Evolutionary conservation across 2,888 invertebrate genomes (phyloP).

Genomic region (Ennomos erosarius): DNA sequence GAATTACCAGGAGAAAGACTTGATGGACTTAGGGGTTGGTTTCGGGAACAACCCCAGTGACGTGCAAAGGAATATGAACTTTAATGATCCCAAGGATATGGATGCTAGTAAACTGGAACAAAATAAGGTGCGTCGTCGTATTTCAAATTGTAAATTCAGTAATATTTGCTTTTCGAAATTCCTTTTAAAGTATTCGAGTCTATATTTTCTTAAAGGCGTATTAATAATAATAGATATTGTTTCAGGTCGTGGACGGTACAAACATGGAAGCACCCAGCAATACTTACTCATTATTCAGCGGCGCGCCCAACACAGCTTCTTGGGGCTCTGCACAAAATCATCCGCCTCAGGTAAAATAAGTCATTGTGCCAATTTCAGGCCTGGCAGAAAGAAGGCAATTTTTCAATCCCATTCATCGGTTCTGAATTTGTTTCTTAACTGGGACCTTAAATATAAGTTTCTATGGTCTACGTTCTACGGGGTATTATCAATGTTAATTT

Average conservation of each 20-base stretch:
- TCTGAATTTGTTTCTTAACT: too few relatives aligned
- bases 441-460: too few relatives aligned
- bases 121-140: constrained; percentile 53
- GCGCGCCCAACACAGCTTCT: constrained; percentile 65
- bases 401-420: too few relatives aligned
- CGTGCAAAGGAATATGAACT: constrained; percentile 60
- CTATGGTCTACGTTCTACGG: too few relatives aligned
- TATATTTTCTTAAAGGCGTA: too few relatives aligned
- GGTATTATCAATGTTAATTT: background rate
- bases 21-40: constrained; percentile 56
- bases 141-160: too few relatives aligned
- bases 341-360: constrained; percentile 56
- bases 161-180: too few relatives aligned
- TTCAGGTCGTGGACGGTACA: constrained; percentile 26
- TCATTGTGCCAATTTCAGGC: too few relatives aligned
- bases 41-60: constrained; percentile 59
- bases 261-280: constrained; percentile 56
- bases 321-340: constrained; percentile 56
- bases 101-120: constrained; percentile 58
- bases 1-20: constrained; percentile 58
- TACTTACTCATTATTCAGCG: constrained; percentile 86
- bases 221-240: background rate
- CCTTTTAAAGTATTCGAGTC: too few relatives aligned
- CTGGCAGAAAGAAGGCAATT: too few relatives aligned
- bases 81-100: constrained; percentile 53